Evolutionary conservation across 2,113 vertebrate species (phyloP), one percentile per base, ranked within the genome.

Genomic region (Panthera uncia): DNA sequence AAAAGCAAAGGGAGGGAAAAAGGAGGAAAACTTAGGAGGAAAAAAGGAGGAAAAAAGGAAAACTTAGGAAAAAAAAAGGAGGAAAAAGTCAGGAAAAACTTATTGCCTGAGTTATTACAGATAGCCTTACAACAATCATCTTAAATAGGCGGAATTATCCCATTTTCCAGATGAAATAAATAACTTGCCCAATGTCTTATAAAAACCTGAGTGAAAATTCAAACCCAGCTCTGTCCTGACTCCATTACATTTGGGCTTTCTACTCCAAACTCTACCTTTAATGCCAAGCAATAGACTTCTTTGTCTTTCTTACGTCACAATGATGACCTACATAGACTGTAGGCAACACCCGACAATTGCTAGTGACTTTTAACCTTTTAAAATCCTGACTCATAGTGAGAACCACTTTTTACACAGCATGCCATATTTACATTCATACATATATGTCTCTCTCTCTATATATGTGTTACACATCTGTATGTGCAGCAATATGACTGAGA

Each of bases 341-440:
- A 86, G 11, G 71, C 52, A 93, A 79, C 31, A 78, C 38, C 33
- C 71, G 18, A 18, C 10, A 86, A 45, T 36, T 69, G 90, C 80
- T 57, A 73, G 61, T 55, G 31, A 38, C 68, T 93, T 97, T 94
- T 96, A 91, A 52, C 55, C 5, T 52, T 66, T 31, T 74, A n/a
- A 41, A 38, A 85, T 48, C 61, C 73, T 89, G 55, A 88, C 29
- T 73, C n/a, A 57, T 4, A 63, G 16, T n/a, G 57, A 96, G 85
- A 85, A 27, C 14, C 45, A 79, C 19, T 78, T 91, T 76, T 69
- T 82, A 52, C 66, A 94, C 93, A 97, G 83, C 74, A 87, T 80
- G 63, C 5, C 31, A 50, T 74, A 50, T 76, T 61, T 86, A 73
- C 18, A 69, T 79, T 45, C 38, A 27, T 55, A 15, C 18, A 12